phyloP scores from a whole-genome alignment of 1,140 invertebrate species.

The Lordiphosa stackelbergi region DNA sequence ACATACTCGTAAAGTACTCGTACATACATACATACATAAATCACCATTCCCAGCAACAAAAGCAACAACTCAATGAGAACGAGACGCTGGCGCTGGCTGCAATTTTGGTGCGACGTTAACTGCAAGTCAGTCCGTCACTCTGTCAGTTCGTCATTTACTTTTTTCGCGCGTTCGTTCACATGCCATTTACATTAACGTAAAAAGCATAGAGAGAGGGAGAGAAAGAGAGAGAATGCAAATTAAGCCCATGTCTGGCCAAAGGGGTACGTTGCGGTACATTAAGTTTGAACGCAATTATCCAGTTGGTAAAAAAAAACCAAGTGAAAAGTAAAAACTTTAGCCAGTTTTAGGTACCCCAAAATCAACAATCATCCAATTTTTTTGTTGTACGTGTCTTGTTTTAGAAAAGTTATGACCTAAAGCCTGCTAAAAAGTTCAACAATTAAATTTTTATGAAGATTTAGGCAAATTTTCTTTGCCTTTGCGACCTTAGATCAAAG shows the following conservation, averaged over 20 bases:
- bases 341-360: too few relatives aligned
- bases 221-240: conserved; percentile 20
- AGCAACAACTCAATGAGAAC: conserved; percentile 38
- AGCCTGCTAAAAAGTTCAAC: too few relatives aligned
- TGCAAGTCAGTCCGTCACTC: conserved; percentile 13
- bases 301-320: conserved; percentile 4
- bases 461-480: too few relatives aligned
- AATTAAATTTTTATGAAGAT: too few relatives aligned
- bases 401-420: too few relatives aligned
- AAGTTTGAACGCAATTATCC: conserved; percentile 11
- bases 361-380: too few relatives aligned
- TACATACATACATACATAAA: conserved; percentile 2
- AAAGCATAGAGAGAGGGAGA: conserved; percentile 16
- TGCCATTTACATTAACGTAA: conserved; percentile 50
- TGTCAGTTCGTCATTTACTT: conserved; percentile 11
- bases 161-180: conserved; percentile 34
- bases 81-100: conserved; percentile 14
- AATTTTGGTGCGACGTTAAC: conserved; percentile 12
- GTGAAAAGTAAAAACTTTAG: too few relatives aligned
- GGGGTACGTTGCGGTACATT: conserved; percentile 44
- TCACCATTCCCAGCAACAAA: conserved; percentile 20
- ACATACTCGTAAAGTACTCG: neutral
- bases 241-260: conserved; percentile 51
- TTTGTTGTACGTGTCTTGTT: too few relatives aligned
- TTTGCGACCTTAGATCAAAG: too few relatives aligned